A percentile compares a stretch with the other conserved stretches of the same genome.
Conservation (phyloP, 2,113 vertebrate genomes). For the Loxodonta africana region DNA sequence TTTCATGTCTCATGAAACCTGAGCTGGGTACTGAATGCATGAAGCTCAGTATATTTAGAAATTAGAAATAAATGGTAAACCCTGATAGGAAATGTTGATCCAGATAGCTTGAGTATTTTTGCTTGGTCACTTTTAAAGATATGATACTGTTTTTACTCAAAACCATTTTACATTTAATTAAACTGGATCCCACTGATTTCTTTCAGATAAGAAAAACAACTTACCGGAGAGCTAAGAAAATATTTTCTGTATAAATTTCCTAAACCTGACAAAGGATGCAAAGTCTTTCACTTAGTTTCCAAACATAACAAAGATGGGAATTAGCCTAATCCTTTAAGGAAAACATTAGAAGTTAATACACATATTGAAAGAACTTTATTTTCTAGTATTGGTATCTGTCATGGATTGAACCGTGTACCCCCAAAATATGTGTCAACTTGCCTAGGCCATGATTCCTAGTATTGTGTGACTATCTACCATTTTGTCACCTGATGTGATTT, state of each 20-base stretch:
- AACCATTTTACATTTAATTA: background rate
- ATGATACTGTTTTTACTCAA: conserved; percentile 42
- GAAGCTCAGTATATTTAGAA: conserved; percentile 7
- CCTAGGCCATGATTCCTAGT: too few species aligned
- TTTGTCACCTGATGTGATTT: too few species aligned
- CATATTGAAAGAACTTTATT: background rate
- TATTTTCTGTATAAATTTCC: background rate
- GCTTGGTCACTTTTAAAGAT: background rate
- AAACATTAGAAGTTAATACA: conserved; percentile 17
- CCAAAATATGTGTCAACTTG: too few species aligned
- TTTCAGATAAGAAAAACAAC: conserved; percentile 18
- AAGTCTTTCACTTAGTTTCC: conserved; percentile 2
- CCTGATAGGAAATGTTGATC: background rate
- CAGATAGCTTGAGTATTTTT: background rate
- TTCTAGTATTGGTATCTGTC: background rate
- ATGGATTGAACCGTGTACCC: too few species aligned
- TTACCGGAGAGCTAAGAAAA: background rate
- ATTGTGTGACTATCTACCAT: too few species aligned
- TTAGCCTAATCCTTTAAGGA: background rate
- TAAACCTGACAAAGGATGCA: background rate
- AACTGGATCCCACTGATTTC: background rate
- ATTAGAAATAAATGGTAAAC: background rate
- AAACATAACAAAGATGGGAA: background rate
- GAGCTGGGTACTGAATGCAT: background rate
- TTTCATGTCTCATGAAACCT: background rate